Conservation (phyloP, 2,113 vertebrate genomes). For the Equus quagga region DNA sequence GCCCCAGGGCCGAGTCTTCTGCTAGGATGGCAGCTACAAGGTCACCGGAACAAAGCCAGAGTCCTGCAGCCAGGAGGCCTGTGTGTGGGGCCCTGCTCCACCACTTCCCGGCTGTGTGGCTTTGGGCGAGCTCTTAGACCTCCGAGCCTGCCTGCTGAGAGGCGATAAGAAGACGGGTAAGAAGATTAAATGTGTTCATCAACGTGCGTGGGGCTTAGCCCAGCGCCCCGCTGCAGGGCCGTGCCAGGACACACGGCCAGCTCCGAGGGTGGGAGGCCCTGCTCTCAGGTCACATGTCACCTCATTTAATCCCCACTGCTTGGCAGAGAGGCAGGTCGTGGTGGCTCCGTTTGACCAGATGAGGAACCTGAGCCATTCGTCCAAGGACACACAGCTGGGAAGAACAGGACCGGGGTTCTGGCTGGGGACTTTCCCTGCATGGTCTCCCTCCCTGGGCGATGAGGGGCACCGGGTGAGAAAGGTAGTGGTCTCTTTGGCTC, state of each 20-base stretch:
- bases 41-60: no score
- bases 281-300: neutral
- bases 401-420: neutral
- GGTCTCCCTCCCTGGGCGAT: neutral
- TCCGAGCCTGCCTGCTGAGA: neutral
- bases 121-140: neutral
- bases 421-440: neutral
- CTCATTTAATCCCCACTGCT: no score
- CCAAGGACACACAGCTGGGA: neutral
- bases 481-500: neutral
- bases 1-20: no score
- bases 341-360: no score
- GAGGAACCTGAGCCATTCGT: neutral
- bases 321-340: no score
- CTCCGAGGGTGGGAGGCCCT: accelerated
- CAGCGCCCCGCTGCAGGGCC: accelerated
- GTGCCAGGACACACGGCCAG: accelerated
- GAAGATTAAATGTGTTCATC: neutral
- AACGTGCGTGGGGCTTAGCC: no score
- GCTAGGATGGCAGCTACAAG: no score
- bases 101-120: accelerated
- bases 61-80: neutral
- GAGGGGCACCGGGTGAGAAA: no score
- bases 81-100: accelerated
- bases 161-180: neutral